Evolutionary conservation across 2,113 vertebrate genomes (phyloP).

Genomic region (Zingel zingel): DNA sequence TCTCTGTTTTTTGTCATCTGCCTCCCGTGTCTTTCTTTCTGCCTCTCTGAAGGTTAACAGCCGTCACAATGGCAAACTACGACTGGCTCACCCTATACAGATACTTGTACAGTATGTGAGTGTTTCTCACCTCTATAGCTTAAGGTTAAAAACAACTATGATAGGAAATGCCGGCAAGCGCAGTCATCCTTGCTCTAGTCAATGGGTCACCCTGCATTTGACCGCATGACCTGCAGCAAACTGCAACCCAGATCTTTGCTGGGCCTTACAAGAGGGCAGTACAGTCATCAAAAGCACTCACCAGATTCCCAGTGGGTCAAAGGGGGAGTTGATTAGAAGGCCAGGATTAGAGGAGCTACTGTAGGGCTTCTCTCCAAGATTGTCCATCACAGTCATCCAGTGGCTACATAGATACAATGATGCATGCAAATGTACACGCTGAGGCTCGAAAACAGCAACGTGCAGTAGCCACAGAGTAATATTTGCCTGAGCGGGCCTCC

Average conservation of each 20-base stretch:
- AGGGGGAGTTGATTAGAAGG: conserved; percentile 48
- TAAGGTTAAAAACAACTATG: conserved; percentile 51
- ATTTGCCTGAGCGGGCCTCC: conserved; percentile 44
- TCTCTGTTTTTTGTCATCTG: conserved; percentile 33
- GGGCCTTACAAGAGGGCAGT: conserved; percentile 27
- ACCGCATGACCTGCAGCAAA: conserved; percentile 47
- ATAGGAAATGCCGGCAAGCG: conserved; percentile 10
- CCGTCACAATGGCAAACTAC: conserved; percentile 36
- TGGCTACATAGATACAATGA: conserved; percentile 37
- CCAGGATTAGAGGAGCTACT: conserved; percentile 37
- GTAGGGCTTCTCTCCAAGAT: conserved; percentile 32
- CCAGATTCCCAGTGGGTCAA: conserved; percentile 20
- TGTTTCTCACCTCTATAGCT: conserved; percentile 39
- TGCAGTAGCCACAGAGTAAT: conserved; percentile 45
- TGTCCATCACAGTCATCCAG: conserved; percentile 50
- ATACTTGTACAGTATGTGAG: conserved; percentile 4
- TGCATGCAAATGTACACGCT: conserved; percentile 16
- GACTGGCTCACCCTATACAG: background rate
- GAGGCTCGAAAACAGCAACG: conserved; percentile 29
- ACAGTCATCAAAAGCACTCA: conserved; percentile 24
- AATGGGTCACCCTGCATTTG: conserved; percentile 50
- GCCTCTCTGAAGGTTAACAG: conserved; percentile 57
- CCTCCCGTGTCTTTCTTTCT: conserved; percentile 37
- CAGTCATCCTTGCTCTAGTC: conserved; percentile 48
- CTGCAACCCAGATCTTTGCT: conserved; percentile 31